Percentiles rank a stretch among this genome's conserved stretches.
phyloP scores from a whole-genome alignment of 1,140 invertebrate species.

The Drosophila leontia region DNA sequence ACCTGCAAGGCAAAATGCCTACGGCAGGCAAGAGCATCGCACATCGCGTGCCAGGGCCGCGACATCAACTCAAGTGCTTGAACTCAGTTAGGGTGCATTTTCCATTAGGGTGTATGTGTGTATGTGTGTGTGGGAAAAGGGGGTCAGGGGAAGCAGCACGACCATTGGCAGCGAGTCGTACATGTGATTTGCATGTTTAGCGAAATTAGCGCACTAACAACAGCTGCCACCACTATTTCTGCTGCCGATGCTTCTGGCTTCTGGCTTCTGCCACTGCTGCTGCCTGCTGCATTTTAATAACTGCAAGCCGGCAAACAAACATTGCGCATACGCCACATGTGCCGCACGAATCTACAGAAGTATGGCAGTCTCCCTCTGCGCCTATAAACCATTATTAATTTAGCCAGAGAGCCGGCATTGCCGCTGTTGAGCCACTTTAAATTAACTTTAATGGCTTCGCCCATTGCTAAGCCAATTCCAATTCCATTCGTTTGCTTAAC shows the following conservation, averaged over 20 bases:
- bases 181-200: conserved; percentile 82
- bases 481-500: conserved; percentile 68
- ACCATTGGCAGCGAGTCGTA: conserved; percentile 46
- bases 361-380: conserved; percentile 19
- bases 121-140: background rate
- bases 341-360: conserved; percentile 20
- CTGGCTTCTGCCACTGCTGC: conserved; percentile 8
- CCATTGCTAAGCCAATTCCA: conserved; percentile 63
- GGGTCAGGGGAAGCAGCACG: background rate
- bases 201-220: conserved; percentile 81
- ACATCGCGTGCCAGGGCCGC: conserved; percentile 76
- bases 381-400: conserved; percentile 78
- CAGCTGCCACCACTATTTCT: conserved; percentile 58
- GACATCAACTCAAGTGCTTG: conserved; percentile 72
- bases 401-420: conserved; percentile 53
- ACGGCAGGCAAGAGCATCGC: conserved; percentile 68
- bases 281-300: conserved; percentile 71
- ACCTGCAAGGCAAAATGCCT: conserved; percentile 79
- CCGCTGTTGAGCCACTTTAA: conserved; percentile 60
- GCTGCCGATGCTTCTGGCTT: conserved; percentile 12
- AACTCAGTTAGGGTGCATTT: conserved; percentile 55
- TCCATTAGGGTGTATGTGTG: conserved; percentile 20
- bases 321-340: conserved; percentile 75
- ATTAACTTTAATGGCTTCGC: conserved; percentile 66
- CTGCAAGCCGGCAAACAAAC: conserved; percentile 70